phyloP scores from a whole-genome alignment of 1,140 invertebrate species.

The Drosophila busckii region DNA sequence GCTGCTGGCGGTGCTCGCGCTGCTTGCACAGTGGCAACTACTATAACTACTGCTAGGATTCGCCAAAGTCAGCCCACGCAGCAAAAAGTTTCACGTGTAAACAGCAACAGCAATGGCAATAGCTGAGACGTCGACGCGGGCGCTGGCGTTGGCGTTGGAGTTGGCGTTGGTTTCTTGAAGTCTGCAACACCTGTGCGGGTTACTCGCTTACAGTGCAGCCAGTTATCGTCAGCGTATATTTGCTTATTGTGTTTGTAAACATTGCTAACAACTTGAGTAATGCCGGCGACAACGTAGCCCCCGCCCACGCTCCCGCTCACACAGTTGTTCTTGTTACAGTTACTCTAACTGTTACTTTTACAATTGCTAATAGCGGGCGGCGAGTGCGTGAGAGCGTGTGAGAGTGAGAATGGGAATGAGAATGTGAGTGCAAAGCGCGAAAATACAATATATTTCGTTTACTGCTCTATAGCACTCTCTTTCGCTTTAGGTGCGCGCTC shows the following conservation, averaged over 20 bases:
- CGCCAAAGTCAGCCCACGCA: slow-evolving; percentile 32
- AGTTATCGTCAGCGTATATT: slow-evolving; percentile 50
- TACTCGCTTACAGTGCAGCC: slow-evolving; percentile 30
- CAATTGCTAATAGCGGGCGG: slow-evolving; percentile 51
- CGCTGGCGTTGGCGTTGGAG: too few relatives aligned
- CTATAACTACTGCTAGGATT: slow-evolving; percentile 48
- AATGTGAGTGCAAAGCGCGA: slow-evolving; percentile 28
- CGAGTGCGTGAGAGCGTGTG: slow-evolving; percentile 3
- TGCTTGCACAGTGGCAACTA: slow-evolving; percentile 36
- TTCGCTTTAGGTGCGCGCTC: slow-evolving; percentile 1
- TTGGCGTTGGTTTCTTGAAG: slow-evolving; percentile 44
- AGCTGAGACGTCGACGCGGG: background rate
- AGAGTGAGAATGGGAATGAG: slow-evolving; percentile 1
- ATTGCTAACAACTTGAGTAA: slow-evolving; percentile 76
- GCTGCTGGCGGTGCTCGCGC: slow-evolving; percentile 9
- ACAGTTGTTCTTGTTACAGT: slow-evolving; percentile 15
- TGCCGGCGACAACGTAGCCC: slow-evolving; percentile 65
- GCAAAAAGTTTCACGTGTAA: slow-evolving; percentile 56
- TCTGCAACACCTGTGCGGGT: slow-evolving; percentile 51
- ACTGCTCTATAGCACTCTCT: slow-evolving; percentile 5
- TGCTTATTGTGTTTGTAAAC: slow-evolving; percentile 76
- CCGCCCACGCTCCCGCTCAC: background rate
- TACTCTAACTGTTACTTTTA: slow-evolving; percentile 32
- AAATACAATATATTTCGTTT: slow-evolving; percentile 40
- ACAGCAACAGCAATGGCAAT: slow-evolving; percentile 20